phyloP scores from a whole-genome alignment of 2,797 vertebrate genomes.

The Acomys russatus region DNA sequence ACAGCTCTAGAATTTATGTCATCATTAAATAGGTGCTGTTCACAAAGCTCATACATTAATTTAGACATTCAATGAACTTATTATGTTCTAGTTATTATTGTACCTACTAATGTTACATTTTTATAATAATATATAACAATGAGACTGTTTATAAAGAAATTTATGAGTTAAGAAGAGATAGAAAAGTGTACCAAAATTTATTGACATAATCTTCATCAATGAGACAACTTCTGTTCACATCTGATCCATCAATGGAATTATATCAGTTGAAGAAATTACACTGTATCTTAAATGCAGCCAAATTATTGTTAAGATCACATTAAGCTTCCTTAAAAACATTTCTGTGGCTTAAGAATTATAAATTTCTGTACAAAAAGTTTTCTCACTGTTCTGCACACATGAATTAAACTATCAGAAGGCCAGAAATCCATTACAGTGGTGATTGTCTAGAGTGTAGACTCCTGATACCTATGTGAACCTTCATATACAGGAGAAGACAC shows the following conservation, averaged over 20 bases:
- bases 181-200: neutral
- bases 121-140: neutral
- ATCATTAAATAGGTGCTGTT: neutral
- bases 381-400: neutral
- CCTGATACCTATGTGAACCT: accelerated
- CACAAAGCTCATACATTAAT: neutral
- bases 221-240: neutral
- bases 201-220: neutral
- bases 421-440: neutral
- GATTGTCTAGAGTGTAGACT: neutral
- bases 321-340: neutral
- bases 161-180: neutral
- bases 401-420: neutral
- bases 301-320: neutral
- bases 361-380: neutral
- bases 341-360: accelerated
- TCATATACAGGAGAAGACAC: neutral
- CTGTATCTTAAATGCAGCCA: neutral
- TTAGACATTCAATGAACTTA: neutral
- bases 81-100: neutral
- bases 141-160: neutral
- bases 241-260: neutral
- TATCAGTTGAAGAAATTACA: neutral
- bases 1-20: neutral
- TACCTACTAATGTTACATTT: neutral